These are phyloP conservation scores for Alentia gelatinosa DNA, from an alignment of 2,888 invertebrate genomes.

Conservation along the genomic window DNA sequence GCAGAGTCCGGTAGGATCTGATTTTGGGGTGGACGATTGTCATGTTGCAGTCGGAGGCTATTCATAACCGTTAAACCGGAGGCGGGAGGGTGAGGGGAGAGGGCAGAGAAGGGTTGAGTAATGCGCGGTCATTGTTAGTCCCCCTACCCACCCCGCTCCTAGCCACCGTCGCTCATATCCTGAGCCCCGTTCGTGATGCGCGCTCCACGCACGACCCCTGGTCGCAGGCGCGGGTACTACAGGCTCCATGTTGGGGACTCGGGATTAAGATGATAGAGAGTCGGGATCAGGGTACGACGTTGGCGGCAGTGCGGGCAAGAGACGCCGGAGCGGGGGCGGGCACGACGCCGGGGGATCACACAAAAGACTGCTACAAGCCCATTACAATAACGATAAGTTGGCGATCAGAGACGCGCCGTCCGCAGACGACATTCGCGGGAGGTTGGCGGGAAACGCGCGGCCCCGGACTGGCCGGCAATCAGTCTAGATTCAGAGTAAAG, in stretches of 20 bases:
- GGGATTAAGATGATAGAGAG: constrained; percentile 51
- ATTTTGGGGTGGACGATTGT: not conserved
- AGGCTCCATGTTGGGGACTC: not conserved
- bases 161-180: not conserved
- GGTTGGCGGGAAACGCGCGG: no score
- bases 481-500: constrained; percentile 47
- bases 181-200: not conserved
- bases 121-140: constrained; percentile 11
- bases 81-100: no score
- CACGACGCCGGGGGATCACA: not conserved
- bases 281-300: not conserved
- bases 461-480: not conserved
- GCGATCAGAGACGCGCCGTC: not conserved
- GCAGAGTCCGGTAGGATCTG: not conserved
- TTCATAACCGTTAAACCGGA: constrained; percentile 3
- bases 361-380: constrained; percentile 5
- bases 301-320: not conserved
- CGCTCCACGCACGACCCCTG: constrained; percentile 29
- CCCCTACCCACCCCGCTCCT: not conserved
- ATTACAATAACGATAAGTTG: constrained; percentile 53
- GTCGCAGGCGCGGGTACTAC: not conserved
- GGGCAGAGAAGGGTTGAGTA: constrained; percentile 30
- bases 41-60: constrained; percentile 12
- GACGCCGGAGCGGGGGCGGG: not conserved
- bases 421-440: not conserved